phyloP scores from a whole-genome alignment of 23 tunicate genomes.

The Halocynthia aurantium region DNA sequence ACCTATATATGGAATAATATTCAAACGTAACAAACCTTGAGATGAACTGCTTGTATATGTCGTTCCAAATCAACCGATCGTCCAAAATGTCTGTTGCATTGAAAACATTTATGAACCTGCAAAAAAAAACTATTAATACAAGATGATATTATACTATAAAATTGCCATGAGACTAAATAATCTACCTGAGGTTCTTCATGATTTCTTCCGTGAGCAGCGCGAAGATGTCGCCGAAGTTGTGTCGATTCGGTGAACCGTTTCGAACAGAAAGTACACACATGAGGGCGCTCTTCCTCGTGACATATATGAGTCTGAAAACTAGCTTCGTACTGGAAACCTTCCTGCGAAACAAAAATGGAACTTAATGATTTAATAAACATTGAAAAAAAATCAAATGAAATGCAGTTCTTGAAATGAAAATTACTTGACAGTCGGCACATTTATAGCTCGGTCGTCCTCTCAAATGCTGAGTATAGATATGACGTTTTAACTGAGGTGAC shows the following conservation, averaged over 20 bases:
- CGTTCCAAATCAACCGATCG: conserved; percentile 81
- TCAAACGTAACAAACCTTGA: conserved; percentile 36
- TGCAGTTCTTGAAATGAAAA: not conserved
- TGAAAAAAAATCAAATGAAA: not conserved
- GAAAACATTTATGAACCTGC: conserved; percentile 64
- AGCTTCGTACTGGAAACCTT: conserved; percentile 65
- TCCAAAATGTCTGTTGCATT: conserved; percentile 58
- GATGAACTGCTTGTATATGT: conserved; percentile 87
- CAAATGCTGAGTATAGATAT: conserved; percentile 59
- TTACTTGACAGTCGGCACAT: conserved; percentile 92
- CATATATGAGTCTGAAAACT: conserved; percentile 78
- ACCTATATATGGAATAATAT: no score
- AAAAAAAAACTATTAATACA: not conserved
- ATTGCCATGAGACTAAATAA: no score
- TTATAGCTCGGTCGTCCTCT: conserved; percentile 65
- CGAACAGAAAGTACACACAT: conserved; percentile 74
- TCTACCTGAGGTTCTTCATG: conserved; percentile 18
- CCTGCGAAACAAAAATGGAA: conserved; percentile 21
- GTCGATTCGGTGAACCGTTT: conserved; percentile 53
- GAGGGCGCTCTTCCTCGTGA: conserved; percentile 87
- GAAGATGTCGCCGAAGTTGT: conserved; percentile 65
- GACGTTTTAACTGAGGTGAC: conserved; percentile 71
- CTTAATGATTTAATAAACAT: not conserved
- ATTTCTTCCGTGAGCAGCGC: conserved; percentile 58
- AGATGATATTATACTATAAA: no score